Conservation (phyloP, 1,140 invertebrate genomes). For the Sycophaga agraensis region DNA sequence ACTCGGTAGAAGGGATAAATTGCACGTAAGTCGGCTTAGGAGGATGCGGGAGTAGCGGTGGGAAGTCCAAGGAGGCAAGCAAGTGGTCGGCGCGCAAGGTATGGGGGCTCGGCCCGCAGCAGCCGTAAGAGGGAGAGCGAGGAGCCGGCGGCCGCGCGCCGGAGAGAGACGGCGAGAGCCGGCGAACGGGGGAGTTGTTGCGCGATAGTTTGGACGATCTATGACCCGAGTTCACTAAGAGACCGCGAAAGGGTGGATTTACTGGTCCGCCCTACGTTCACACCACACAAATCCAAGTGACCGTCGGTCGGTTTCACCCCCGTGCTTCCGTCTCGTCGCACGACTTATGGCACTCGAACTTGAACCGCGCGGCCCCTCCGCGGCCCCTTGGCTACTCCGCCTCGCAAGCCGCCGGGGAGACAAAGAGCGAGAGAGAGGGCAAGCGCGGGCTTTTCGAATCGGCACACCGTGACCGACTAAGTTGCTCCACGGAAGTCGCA, state of each 20-base stretch:
- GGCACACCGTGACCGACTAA: constrained; percentile 32
- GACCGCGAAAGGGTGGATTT: constrained; percentile 57
- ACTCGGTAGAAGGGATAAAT: constrained; percentile 16
- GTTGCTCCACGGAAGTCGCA: neutral
- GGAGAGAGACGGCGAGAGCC: constrained; percentile 33
- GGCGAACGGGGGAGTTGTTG: constrained; percentile 44
- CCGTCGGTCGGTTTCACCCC: constrained; percentile 44
- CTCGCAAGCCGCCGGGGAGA: neutral
- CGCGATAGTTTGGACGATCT: constrained; percentile 54
- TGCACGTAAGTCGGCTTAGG: constrained; percentile 22
- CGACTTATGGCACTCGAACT: constrained; percentile 47
- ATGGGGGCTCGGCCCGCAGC: neutral
- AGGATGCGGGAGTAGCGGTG: constrained; percentile 32
- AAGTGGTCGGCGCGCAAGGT: neutral
- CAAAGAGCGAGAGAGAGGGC: neutral
- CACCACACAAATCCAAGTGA: constrained; percentile 59
- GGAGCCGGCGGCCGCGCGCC: constrained; percentile 29
- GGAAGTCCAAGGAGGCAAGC: constrained; percentile 3
- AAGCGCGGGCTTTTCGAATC: constrained; percentile 12
- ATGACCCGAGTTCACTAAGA: constrained; percentile 55
- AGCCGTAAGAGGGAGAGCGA: constrained; percentile 26
- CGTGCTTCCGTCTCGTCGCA: constrained; percentile 39
- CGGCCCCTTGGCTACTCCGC: neutral
- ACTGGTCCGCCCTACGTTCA: constrained; percentile 53
- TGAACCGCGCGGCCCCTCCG: constrained; percentile 28